Evolutionary conservation across 1,140 invertebrate genomes (phyloP).

Genomic region (Orussus abietinus): DNA sequence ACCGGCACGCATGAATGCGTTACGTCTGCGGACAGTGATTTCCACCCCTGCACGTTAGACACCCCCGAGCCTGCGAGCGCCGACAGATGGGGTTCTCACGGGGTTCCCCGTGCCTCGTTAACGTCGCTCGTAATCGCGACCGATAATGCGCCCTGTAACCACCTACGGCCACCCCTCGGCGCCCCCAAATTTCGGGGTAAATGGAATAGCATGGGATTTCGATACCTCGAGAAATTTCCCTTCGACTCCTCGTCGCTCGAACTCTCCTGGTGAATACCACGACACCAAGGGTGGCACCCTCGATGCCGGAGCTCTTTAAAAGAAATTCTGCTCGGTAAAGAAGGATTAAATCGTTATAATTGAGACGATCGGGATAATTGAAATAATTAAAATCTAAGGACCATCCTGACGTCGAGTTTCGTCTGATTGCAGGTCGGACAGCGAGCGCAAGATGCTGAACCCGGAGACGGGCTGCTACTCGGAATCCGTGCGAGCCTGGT

Average conservation of each 20-base stretch:
- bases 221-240: no score
- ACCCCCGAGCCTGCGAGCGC: slow-evolving; percentile 17
- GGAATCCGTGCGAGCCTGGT: slow-evolving; percentile 50
- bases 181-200: no score
- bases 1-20: slow-evolving; percentile 43
- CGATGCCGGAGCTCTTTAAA: no score
- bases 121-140: slow-evolving; percentile 34
- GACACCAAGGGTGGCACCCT: no score
- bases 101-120: slow-evolving; percentile 18
- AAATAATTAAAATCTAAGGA: no score
- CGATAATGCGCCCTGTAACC: slow-evolving; percentile 30
- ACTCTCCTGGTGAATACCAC: no score
- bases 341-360: no score
- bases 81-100: slow-evolving; percentile 49
- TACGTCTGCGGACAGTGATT: slow-evolving; percentile 47
- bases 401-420: no score
- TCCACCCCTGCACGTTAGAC: slow-evolving; percentile 41
- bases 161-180: slow-evolving; percentile 26
- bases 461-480: slow-evolving; percentile 47
- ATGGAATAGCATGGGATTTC: no score
- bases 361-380: no score
- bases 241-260: no score
- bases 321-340: no score
- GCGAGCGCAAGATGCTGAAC: slow-evolving; percentile 51
- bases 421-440: slow-evolving; percentile 46